These are phyloP conservation scores for Bos javanicus DNA, from an alignment of 2,113 vertebrate genomes.

Conservation along the genomic window DNA sequence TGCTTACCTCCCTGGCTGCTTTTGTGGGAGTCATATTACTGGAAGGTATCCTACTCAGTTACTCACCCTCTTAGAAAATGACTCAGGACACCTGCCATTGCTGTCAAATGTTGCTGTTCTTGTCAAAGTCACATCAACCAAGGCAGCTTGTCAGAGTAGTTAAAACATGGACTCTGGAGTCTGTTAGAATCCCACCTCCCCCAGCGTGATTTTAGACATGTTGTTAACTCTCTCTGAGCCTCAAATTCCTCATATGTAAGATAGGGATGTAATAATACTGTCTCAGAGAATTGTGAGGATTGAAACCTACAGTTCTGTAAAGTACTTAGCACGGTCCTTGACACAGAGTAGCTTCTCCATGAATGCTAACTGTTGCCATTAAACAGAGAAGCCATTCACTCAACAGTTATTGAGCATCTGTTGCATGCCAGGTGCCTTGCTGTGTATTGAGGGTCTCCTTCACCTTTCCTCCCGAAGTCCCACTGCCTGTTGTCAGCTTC, in stretches of 20 bases:
- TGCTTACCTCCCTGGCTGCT: slow-evolving; percentile 81
- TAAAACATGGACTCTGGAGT: not conserved
- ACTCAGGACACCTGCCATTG: not conserved
- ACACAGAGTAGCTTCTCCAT: not conserved
- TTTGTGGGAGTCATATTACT: slow-evolving; percentile 85
- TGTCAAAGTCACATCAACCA: not conserved
- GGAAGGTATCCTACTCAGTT: slow-evolving; percentile 83
- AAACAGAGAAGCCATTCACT: not conserved
- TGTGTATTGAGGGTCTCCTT: not conserved
- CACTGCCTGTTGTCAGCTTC: not conserved
- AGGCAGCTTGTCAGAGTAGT: not conserved
- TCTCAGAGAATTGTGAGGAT: not conserved
- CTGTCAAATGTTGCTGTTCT: not conserved
- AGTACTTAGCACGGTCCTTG: not conserved
- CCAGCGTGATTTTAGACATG: not conserved
- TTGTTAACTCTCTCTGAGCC: not conserved
- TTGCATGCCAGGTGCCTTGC: not conserved
- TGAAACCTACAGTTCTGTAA: not conserved
- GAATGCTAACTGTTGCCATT: not conserved
- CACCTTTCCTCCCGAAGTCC: not conserved
- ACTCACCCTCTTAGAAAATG: not conserved
- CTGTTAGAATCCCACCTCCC: not conserved
- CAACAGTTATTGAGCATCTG: not conserved
- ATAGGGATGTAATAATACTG: not conserved
- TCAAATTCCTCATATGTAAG: not conserved